These are phyloP conservation scores for Pseudomyrmex flavicornis DNA, from an alignment of 1,140 invertebrate genomes.

Conservation along the genomic window DNA sequence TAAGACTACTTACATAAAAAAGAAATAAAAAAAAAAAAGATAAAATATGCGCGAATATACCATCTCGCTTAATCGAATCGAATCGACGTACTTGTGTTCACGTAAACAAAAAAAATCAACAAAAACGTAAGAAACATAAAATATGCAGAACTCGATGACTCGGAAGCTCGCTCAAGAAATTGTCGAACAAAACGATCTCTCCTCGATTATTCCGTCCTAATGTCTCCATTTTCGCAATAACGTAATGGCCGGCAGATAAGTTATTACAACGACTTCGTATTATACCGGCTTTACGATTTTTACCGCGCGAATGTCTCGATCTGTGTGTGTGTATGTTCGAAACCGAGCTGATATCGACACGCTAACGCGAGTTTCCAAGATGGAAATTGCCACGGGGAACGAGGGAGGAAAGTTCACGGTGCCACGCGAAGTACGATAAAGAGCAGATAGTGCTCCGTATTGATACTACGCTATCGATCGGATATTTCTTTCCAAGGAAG, in stretches of 20 bases:
- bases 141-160: neutral
- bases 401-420: neutral
- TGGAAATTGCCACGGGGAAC: conserved; percentile 1
- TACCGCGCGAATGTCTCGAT: neutral
- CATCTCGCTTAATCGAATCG: neutral
- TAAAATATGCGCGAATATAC: no score
- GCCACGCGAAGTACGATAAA: conserved; percentile 33
- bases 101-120: neutral
- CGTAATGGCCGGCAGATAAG: neutral
- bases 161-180: neutral
- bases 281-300: neutral
- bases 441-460: conserved; percentile 8
- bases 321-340: neutral
- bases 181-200: conserved; percentile 9
- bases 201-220: conserved; percentile 7
- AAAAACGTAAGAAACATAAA: neutral
- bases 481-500: neutral
- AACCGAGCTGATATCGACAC: conserved; percentile 21
- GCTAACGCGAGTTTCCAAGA: neutral
- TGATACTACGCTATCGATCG: conserved; percentile 32
- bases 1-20: no score
- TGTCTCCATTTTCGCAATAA: neutral
- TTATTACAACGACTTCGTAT: neutral
- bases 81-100: neutral
- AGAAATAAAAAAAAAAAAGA: no score